Conservation (phyloP, 2,113 vertebrate genomes). For the Cercocebus atys region DNA sequence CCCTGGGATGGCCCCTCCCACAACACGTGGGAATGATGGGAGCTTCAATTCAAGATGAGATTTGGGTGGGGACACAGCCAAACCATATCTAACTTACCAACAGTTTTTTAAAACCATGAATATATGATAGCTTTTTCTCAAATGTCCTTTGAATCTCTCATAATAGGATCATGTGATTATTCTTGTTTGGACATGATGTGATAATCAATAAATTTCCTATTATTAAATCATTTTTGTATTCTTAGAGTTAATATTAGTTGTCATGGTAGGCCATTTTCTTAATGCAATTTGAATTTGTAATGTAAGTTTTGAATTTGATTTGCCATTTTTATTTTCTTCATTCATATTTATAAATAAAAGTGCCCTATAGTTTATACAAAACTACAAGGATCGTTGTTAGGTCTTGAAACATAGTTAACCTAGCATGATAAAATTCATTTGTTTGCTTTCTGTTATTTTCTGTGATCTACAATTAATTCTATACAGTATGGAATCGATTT, state of each 20-base stretch:
- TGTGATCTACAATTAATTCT: neutral
- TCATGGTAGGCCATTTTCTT: neutral
- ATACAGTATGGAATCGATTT: neutral
- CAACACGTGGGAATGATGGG: no score
- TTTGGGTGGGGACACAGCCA: no score
- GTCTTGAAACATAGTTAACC: neutral
- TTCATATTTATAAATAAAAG: neutral
- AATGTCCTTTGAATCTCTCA: neutral
- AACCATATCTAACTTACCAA: neutral
- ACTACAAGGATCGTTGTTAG: neutral
- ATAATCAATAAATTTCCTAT: neutral
- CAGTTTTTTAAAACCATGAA: neutral
- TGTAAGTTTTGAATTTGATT: slow-evolving; percentile 21
- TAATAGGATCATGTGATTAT: neutral
- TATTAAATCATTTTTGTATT: neutral
- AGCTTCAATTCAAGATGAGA: no score
- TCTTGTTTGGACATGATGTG: neutral
- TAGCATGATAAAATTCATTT: neutral
- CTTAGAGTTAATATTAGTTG: neutral
- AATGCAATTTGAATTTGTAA: neutral
- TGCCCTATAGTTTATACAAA: neutral
- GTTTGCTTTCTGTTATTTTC: neutral
- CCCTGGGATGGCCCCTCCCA: no score
- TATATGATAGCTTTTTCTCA: neutral
- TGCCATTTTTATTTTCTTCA: slow-evolving; percentile 32